phyloP scores from a whole-genome alignment of 2,888 invertebrate genomes.

The Melieria omissa region DNA sequence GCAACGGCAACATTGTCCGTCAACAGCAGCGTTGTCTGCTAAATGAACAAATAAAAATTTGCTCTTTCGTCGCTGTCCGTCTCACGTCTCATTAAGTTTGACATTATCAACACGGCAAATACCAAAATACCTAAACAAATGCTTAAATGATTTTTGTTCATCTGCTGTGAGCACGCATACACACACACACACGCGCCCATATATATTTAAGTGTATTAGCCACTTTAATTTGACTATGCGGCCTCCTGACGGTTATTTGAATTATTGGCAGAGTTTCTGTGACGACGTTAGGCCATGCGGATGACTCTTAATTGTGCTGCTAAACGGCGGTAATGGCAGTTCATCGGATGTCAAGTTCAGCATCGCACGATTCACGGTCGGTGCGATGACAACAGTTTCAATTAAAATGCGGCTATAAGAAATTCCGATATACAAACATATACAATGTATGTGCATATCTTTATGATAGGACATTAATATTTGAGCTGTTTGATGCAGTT shows the following conservation, averaged over 20 bases:
- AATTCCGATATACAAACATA: too few species aligned
- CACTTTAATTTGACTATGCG: background rate
- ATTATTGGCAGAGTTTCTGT: slow-evolving; percentile 8
- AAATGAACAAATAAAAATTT: background rate
- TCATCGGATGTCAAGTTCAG: slow-evolving; percentile 53
- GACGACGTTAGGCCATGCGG: slow-evolving; percentile 12
- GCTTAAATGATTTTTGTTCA: too few species aligned
- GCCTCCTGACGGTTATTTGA: background rate
- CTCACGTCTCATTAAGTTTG: background rate
- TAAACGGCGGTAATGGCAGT: slow-evolving; percentile 37
- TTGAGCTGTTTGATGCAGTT: too few species aligned
- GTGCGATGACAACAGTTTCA: slow-evolving; percentile 33
- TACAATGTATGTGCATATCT: too few species aligned
- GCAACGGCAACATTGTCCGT: background rate
- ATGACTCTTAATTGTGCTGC: background rate
- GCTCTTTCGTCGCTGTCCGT: background rate
- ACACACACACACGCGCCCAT: background rate
- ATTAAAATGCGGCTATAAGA: too few species aligned
- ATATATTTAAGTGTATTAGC: background rate
- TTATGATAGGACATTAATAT: too few species aligned
- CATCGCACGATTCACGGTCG: slow-evolving; percentile 54
- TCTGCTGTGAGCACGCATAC: background rate
- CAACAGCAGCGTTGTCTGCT: too few species aligned
- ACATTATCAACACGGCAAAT: background rate
- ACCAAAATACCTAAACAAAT: background rate